phyloP scores from a whole-genome alignment of 92 coral and sea anemone genomes.

The Phymanthus crucifer region DNA sequence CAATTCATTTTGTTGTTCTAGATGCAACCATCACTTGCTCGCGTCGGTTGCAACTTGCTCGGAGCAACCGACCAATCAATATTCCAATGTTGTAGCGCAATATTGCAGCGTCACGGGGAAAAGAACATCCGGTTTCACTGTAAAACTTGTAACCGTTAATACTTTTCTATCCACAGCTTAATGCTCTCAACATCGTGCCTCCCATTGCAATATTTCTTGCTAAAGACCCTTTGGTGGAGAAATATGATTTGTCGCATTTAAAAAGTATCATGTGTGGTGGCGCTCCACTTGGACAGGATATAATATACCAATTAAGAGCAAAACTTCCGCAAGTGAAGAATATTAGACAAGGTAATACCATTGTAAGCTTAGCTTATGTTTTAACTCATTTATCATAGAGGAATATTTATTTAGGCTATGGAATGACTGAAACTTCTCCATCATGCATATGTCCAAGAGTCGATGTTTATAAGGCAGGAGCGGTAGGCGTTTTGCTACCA shows the following conservation, averaged over 20 bases:
- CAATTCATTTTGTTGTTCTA: too few relatives aligned
- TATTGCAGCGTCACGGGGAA: too few relatives aligned
- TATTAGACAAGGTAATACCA: constrained; percentile 35
- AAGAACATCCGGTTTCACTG: too few relatives aligned
- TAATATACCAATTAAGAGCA: constrained; percentile 16
- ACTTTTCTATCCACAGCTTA: neutral
- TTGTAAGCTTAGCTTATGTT: too few relatives aligned
- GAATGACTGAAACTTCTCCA: constrained; percentile 84
- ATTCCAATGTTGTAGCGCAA: too few relatives aligned
- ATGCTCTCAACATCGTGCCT: constrained; percentile 43
- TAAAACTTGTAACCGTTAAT: neutral
- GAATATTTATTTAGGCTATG: constrained; percentile 88
- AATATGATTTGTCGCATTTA: constrained; percentile 64
- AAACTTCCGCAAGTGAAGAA: constrained; percentile 32
- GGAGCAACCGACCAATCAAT: too few relatives aligned
- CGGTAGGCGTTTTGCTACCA: constrained; percentile 74
- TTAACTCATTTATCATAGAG: too few relatives aligned
- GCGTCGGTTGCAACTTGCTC: too few relatives aligned
- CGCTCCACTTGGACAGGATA: constrained; percentile 60
- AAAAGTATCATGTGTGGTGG: constrained; percentile 55
- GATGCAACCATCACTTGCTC: too few relatives aligned
- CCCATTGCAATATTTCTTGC: constrained; percentile 62
- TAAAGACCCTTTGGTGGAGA: constrained; percentile 69
- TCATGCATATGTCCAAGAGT: constrained; percentile 48
- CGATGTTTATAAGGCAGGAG: constrained; percentile 38